Evolutionary conservation across 2,797 vertebrate species (phyloP).

Genomic region (Epinephelus malabaricus): DNA sequence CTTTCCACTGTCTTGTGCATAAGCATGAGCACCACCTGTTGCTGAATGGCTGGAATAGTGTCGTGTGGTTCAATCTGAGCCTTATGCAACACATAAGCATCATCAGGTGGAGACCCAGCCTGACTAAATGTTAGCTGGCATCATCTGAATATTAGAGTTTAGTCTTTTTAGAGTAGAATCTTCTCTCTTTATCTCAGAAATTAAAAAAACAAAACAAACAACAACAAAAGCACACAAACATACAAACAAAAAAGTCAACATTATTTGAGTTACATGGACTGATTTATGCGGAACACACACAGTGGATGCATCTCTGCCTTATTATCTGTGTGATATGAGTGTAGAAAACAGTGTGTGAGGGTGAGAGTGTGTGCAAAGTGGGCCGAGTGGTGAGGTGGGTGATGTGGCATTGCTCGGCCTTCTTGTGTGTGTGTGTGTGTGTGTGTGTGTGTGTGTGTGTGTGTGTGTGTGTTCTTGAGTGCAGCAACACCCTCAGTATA

Average conservation of each 20-base stretch:
- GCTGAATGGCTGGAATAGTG: too few species aligned
- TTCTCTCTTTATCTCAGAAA: too few species aligned
- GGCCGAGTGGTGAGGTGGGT: constrained; percentile 39
- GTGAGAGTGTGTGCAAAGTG: constrained; percentile 20
- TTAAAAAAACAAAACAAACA: too few species aligned
- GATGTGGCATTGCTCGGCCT: constrained; percentile 60
- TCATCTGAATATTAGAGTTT: background rate
- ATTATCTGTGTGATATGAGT: background rate
- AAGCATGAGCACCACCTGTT: too few species aligned
- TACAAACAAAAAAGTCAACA: background rate
- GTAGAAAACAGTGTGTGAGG: constrained; percentile 1
- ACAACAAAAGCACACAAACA: background rate
- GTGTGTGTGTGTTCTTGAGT: constrained; percentile 25
- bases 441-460: constrained; percentile 19
- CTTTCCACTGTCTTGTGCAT: too few species aligned
- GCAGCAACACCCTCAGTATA: constrained; percentile 58
- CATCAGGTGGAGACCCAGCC: background rate
- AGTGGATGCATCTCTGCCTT: background rate
- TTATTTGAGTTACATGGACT: background rate
- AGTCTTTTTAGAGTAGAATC: too few species aligned
- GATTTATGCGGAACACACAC: background rate
- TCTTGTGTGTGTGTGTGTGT: constrained; percentile 3
- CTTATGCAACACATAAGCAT: background rate
- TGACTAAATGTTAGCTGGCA: background rate
- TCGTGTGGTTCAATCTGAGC: too few species aligned